These are phyloP conservation scores for Avahi laniger DNA, from an alignment of 2,797 vertebrate genomes.

Conservation along the genomic window DNA sequence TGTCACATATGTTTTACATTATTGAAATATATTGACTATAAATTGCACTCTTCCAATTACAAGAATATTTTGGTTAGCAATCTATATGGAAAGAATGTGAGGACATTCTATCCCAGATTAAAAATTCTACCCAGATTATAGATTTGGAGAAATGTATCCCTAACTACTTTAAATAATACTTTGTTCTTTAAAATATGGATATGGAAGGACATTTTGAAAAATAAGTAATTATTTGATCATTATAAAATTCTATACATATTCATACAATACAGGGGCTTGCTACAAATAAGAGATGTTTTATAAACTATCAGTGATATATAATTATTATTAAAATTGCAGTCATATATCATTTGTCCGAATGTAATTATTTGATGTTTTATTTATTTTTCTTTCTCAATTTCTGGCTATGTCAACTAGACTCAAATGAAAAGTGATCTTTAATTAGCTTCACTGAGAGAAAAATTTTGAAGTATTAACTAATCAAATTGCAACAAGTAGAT, in stretches of 20 bases:
- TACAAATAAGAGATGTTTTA: neutral
- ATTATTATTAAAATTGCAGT: neutral
- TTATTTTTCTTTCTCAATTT: neutral
- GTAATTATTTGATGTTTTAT: neutral
- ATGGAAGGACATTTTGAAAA: neutral
- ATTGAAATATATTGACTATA: neutral
- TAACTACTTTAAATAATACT: neutral
- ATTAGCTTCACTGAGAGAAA: neutral
- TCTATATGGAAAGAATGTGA: neutral
- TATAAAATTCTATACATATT: neutral
- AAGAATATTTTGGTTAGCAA: neutral
- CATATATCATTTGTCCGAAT: neutral
- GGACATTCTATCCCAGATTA: neutral
- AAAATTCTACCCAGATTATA: neutral
- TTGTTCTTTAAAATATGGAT: neutral
- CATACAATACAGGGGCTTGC: neutral
- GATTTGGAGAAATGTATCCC: neutral
- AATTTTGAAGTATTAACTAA: neutral
- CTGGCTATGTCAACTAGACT: neutral
- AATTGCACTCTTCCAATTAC: neutral
- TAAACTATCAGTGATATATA: neutral
- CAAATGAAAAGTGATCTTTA: neutral
- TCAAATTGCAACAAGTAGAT: neutral
- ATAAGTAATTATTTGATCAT: neutral
- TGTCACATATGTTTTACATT: neutral